phyloP scores from a whole-genome alignment of 2,113 vertebrate species.

The Centropus unirufus region DNA sequence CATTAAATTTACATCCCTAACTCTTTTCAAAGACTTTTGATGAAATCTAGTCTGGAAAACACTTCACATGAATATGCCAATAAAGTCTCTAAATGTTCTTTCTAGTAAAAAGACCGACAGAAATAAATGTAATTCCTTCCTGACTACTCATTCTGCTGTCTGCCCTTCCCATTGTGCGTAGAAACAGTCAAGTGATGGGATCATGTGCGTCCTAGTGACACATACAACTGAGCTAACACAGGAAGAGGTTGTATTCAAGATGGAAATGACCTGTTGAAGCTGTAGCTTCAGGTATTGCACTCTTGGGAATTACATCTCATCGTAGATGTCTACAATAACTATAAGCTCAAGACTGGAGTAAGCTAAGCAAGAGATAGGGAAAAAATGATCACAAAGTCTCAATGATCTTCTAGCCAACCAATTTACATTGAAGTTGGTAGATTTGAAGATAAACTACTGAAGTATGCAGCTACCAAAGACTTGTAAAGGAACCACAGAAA shows the following conservation, averaged over 20 bases:
- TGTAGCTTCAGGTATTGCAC: background rate
- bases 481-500: background rate
- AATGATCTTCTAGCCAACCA: background rate
- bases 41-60: conserved; percentile 28
- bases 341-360: background rate
- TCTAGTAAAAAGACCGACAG: conserved; percentile 20
- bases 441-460: background rate
- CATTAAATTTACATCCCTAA: background rate
- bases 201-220: background rate
- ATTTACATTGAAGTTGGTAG: background rate
- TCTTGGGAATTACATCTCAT: background rate
- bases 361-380: background rate
- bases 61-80: background rate
- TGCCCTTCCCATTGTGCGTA: background rate
- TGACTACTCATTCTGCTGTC: conserved; percentile 11
- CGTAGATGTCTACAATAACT: background rate
- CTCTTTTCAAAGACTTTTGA: background rate
- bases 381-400: background rate
- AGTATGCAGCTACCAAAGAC: background rate
- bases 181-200: background rate
- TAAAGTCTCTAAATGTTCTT: background rate
- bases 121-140: conserved; percentile 40
- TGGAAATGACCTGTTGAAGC: background rate
- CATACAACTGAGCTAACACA: background rate
- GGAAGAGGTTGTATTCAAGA: background rate